Evolutionary conservation across 1,140 invertebrate genomes (phyloP).

Genomic region (Trachymyrmex septentrionalis): DNA sequence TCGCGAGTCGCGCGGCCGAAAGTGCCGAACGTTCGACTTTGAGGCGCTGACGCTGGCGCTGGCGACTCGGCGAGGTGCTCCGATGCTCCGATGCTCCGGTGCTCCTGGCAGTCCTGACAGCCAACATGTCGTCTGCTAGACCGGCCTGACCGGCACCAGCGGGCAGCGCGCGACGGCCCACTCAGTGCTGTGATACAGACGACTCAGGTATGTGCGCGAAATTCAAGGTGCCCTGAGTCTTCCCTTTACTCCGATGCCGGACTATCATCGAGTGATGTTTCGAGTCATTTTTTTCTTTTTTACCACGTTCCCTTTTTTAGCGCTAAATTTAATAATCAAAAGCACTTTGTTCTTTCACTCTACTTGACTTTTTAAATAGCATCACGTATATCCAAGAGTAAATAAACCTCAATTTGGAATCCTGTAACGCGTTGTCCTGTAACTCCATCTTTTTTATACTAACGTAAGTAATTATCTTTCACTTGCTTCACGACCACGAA

Average conservation of each 20-base stretch:
- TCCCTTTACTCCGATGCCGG: neutral
- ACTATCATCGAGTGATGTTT: too few relatives aligned
- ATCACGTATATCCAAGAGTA: neutral
- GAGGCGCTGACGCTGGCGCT: constrained; percentile 74
- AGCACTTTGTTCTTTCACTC: too few relatives aligned
- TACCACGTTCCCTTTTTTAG: neutral
- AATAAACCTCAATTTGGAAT: neutral
- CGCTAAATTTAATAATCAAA: neutral
- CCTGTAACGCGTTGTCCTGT: neutral
- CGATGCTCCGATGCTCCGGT: too few relatives aligned
- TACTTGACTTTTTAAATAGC: neutral
- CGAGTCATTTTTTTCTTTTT: neutral
- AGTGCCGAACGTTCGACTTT: constrained; percentile 69
- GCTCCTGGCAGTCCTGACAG: too few relatives aligned
- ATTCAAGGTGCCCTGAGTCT: neutral
- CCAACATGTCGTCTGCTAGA: constrained; percentile 86
- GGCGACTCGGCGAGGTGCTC: constrained; percentile 65
- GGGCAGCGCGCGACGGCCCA: constrained; percentile 61
- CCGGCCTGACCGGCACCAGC: constrained; percentile 76
- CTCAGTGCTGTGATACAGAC: constrained; percentile 54
- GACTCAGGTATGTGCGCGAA: constrained; percentile 56
- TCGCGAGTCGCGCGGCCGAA: constrained; percentile 74
- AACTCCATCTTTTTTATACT: neutral
- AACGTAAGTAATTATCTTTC: neutral
- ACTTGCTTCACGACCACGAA: neutral